Base-by-base conservation (phyloP, 2,113 vertebrate species). In the Girardinichthys multiradiatus region DNA sequence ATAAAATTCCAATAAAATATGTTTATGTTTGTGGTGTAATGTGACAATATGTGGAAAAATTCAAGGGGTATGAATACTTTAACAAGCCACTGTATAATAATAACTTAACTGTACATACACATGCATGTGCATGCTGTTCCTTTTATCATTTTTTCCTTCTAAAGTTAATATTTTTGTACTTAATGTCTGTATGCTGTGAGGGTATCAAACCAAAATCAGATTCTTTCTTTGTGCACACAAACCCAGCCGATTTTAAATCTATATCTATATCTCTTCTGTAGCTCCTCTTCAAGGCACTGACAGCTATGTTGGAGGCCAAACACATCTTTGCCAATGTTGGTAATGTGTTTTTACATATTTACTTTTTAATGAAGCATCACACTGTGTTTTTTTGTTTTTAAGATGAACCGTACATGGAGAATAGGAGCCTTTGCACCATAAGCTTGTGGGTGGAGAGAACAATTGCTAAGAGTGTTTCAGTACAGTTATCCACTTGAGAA, bases 401-500 rank as follows among this genome's bases (percentile, higher is more conserved):
- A 57, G 31, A 60, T 75, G 31, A 61, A 35, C 28, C 33, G 9
- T 24, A 13, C 4, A 33, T 27, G 65, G 54, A 61, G 24, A 67
- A 33, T 8, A 58, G 19, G 42, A 51, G 29, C 33, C 11, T 57
- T 68, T 67, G 42, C 59, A 33, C 30, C 57, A 3, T 64, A 30
- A 65, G 71, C 37, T 62, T 28, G 30, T 39, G 61, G 62, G 21
- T 60, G 21, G 29, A 68, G 24, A 37, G 31, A 61, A 28, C 28
- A 51, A 4, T 64, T 57, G 13, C 64, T 72, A 3, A 68, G 51
- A 74, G 21, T 79, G 35, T 69, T 0, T 64, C 2, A 68, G 29
- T 27, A 26, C 26, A 61, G 71, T 68, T 63, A 64, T 63, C 35
- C 68, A 72, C 57, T 57, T 48, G 67, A 64, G 70, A 48, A 64